These are phyloP conservation scores for Dolichopus griseipennis DNA, from an alignment of 2,888 invertebrate genomes.

Conservation along the genomic window DNA sequence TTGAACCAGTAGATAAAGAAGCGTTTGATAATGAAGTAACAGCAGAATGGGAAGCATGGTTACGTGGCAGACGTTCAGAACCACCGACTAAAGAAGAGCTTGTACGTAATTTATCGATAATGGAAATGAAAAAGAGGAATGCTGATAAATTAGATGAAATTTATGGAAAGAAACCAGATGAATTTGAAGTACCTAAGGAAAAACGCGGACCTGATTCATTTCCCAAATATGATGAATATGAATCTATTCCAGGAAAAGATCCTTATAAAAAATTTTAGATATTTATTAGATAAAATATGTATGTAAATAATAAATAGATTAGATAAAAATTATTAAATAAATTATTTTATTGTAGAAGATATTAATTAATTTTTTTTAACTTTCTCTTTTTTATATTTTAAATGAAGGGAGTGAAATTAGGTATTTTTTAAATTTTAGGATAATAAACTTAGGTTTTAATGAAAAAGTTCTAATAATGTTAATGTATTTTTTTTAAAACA, in stretches of 20 bases:
- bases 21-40: constrained; percentile 65
- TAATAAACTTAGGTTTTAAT: too few species aligned
- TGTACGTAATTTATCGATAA: constrained; percentile 57
- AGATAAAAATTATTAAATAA: too few species aligned
- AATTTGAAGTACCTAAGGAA: constrained; percentile 34
- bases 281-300: background rate
- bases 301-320: too few species aligned
- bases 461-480: too few species aligned
- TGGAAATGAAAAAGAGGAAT: constrained; percentile 64
- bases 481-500: too few species aligned
- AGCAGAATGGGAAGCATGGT: constrained; percentile 84
- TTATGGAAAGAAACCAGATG: constrained; percentile 45
- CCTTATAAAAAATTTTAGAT: constrained; percentile 27
- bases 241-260: constrained; percentile 39
- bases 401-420: too few species aligned
- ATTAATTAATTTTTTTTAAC: too few species aligned
- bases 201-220: constrained; percentile 37
- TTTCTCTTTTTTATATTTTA: too few species aligned
- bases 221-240: constrained; percentile 51
- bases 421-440: too few species aligned
- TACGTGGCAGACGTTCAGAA: constrained; percentile 54
- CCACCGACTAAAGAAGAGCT: constrained; percentile 70
- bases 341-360: too few species aligned
- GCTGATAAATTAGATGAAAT: constrained; percentile 59
- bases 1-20: constrained; percentile 53